phyloP scores from a whole-genome alignment of 2,113 vertebrate species.

The Tetrao urogallus region DNA sequence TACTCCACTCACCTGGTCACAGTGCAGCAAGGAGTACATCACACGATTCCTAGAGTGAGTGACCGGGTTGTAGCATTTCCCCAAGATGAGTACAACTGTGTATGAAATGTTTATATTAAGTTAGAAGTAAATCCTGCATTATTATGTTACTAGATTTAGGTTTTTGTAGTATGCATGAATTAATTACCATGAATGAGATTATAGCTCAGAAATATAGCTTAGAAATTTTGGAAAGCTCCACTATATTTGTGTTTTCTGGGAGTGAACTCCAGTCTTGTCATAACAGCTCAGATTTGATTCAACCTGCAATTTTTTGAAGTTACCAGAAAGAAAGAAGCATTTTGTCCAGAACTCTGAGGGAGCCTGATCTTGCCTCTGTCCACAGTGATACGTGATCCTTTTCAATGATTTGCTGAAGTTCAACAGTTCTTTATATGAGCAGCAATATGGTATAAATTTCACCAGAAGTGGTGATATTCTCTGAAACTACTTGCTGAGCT shows the following conservation, averaged over 20 bases:
- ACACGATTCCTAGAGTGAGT: constrained; percentile 97
- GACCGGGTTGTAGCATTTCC: neutral
- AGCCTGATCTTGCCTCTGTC: neutral
- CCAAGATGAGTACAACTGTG: neutral
- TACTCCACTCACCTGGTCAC: constrained; percentile 93
- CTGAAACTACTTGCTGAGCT: neutral
- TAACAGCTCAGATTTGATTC: neutral
- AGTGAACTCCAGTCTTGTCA: neutral
- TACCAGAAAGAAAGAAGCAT: neutral
- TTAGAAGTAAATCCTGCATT: neutral
- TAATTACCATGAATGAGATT: neutral
- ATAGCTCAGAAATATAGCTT: neutral
- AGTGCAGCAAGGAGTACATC: constrained; percentile 97
- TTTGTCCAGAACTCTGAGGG: neutral
- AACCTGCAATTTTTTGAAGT: neutral
- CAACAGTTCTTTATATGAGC: neutral
- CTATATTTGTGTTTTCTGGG: neutral
- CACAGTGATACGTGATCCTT: neutral
- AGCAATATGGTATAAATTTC: neutral
- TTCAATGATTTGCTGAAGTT: neutral
- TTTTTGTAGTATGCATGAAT: neutral
- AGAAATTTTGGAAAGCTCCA: neutral
- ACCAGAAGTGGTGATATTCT: neutral
- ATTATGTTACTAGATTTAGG: neutral
- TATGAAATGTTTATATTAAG: neutral